A percentile compares a stretch with the other conserved stretches of the same genome.
Evolutionary conservation across 2,888 invertebrate species (phyloP).

Genomic region (Megalurothrips usitatus): DNA sequence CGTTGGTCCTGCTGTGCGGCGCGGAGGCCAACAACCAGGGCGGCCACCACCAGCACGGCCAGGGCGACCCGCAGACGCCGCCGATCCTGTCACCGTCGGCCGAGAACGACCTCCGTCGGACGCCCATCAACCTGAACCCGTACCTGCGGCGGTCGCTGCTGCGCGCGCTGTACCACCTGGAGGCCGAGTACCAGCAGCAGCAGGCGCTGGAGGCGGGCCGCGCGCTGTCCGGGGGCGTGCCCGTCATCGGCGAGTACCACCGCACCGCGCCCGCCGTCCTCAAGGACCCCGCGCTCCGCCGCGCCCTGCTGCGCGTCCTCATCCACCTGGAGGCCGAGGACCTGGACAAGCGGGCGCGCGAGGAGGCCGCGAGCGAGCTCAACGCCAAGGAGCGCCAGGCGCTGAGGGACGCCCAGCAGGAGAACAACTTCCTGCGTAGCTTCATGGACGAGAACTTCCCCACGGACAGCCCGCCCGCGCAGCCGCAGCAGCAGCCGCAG

Average conservation of each 20-base stretch:
- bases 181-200: slow-evolving; percentile 25
- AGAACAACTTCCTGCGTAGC: slow-evolving; percentile 22
- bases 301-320: slow-evolving; percentile 23
- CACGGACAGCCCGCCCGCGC: slow-evolving; percentile 5
- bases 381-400: slow-evolving; percentile 18
- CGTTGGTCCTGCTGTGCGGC: neutral
- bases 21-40: neutral
- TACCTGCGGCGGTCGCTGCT: slow-evolving; percentile 19
- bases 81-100: slow-evolving; percentile 2
- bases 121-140: slow-evolving; percentile 15
- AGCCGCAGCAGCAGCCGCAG: neutral
- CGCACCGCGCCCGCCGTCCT: slow-evolving; percentile 17
- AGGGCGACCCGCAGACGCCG: neutral
- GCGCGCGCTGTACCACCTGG: slow-evolving; percentile 23
- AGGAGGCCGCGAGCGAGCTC: slow-evolving; percentile 2
- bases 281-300: slow-evolving; percentile 13
- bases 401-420: neutral
- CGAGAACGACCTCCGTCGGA: slow-evolving; percentile 8
- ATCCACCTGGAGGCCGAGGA: slow-evolving; percentile 25
- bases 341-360: slow-evolving; percentile 5
- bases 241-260: slow-evolving; percentile 23
- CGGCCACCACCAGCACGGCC: neutral
- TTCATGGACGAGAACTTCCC: slow-evolving; percentile 22
- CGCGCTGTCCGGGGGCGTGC: neutral
- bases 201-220: slow-evolving; percentile 17